These are phyloP conservation scores for Alces alces DNA, from an alignment of 2,113 vertebrate species.

Conservation along the genomic window DNA sequence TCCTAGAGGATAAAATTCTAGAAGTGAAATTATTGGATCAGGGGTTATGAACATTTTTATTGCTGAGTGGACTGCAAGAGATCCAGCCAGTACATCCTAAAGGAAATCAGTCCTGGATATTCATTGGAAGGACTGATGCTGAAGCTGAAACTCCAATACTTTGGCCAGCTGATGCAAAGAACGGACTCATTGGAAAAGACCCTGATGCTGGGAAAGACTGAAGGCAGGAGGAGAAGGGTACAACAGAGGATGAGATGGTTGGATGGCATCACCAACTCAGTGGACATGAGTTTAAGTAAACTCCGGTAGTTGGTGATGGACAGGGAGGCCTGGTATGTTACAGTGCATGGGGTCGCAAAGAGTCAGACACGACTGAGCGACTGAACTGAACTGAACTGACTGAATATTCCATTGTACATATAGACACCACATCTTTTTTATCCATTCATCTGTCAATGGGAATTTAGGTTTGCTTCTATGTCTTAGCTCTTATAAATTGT, in stretches of 20 bases:
- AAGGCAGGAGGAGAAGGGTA: neutral
- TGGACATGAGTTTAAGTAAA: neutral
- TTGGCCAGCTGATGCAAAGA: neutral
- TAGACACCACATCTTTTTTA: neutral
- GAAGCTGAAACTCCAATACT: neutral
- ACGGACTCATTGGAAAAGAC: neutral
- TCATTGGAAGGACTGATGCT: neutral
- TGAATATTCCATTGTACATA: neutral
- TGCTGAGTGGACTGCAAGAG: neutral
- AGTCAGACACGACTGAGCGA: neutral
- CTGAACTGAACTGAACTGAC: neutral
- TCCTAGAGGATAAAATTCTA: neutral
- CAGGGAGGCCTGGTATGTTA: neutral
- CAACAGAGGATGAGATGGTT: neutral
- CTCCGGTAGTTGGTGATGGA: neutral
- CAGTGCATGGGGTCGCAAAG: neutral
- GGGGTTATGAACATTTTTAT: neutral
- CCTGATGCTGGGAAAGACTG: neutral
- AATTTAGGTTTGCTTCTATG: neutral
- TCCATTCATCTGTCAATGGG: neutral
- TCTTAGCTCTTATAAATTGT: neutral
- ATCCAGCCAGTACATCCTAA: neutral
- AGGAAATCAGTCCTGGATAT: neutral
- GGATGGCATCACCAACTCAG: neutral
- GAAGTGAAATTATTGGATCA: neutral